phyloP scores from a whole-genome alignment of 2,797 vertebrate genomes.

The Enteromius anoplus region DNA sequence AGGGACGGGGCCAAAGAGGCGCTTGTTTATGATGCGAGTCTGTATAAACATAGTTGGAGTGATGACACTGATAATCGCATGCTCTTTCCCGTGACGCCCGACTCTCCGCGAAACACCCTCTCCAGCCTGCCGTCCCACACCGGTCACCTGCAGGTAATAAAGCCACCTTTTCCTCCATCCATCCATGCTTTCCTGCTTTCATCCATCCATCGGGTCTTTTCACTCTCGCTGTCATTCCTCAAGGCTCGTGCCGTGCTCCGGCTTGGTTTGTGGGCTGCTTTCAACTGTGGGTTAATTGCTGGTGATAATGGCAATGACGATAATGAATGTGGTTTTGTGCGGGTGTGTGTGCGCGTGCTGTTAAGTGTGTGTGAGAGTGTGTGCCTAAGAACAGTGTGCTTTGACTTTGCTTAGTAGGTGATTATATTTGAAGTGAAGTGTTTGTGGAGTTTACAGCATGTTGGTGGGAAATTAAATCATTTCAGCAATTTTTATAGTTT shows the following conservation, averaged over 20 bases:
- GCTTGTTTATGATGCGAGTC: slow-evolving; percentile 99
- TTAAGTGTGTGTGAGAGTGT: slow-evolving; percentile 42
- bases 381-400: slow-evolving; percentile 47
- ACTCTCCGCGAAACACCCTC: slow-evolving; percentile 63
- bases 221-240: slow-evolving; percentile 47
- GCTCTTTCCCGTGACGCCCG: slow-evolving; percentile 88
- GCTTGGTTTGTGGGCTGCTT: slow-evolving; percentile 63
- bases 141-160: slow-evolving; percentile 95
- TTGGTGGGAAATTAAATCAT: slow-evolving; percentile 63
- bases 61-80: slow-evolving; percentile 95
- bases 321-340: slow-evolving; percentile 55
- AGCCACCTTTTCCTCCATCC: slow-evolving; percentile 69
- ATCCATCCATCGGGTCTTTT: slow-evolving; percentile 52
- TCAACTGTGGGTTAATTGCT: slow-evolving; percentile 77
- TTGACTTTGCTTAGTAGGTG: slow-evolving; percentile 55
- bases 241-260: slow-evolving; percentile 61
- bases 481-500: slow-evolving; percentile 54
- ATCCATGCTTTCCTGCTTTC: slow-evolving; percentile 4
- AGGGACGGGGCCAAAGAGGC: slow-evolving; percentile 82
- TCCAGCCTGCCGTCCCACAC: slow-evolving; percentile 64
- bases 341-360: slow-evolving; percentile 3
- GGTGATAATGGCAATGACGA: slow-evolving; percentile 73
- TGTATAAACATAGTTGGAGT: slow-evolving; percentile 97
- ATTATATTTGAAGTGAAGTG: slow-evolving; percentile 47
- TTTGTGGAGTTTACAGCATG: slow-evolving; percentile 57